phyloP scores from a whole-genome alignment of 2,797 vertebrate genomes.

The Serranus cabrilla region DNA sequence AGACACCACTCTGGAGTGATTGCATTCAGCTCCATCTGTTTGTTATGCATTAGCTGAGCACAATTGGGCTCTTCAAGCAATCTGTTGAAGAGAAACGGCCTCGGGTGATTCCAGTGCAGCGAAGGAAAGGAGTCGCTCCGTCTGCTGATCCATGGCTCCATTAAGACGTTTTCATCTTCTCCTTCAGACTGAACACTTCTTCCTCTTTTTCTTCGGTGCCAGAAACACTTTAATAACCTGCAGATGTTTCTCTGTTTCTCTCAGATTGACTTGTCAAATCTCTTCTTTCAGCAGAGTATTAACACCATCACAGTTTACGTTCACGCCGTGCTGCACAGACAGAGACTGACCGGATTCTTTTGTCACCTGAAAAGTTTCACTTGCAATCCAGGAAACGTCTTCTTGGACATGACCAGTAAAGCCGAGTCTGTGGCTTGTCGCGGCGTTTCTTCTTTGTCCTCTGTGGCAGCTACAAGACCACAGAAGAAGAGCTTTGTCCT shows the following conservation, averaged over 20 bases:
- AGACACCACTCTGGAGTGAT: conserved; percentile 43
- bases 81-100: conserved; percentile 53
- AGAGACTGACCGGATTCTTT: not conserved
- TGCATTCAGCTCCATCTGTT: conserved; percentile 61
- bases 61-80: conserved; percentile 60
- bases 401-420: not conserved
- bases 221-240: conserved; percentile 28
- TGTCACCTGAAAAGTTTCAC: not conserved
- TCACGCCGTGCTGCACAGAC: not conserved
- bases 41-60: conserved; percentile 71
- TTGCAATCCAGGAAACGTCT: not conserved
- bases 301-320: conserved; percentile 11
- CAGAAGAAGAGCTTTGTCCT: not conserved
- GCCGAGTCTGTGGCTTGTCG: not conserved
- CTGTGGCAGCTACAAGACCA: conserved; percentile 24
- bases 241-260: conserved; percentile 12
- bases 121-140: conserved; percentile 14
- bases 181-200: conserved; percentile 14
- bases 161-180: conserved; percentile 48
- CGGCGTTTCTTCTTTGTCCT: conserved; percentile 10
- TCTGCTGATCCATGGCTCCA: conserved; percentile 33
- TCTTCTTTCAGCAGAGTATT: not conserved
- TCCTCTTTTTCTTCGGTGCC: conserved; percentile 10
- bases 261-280: conserved; percentile 40
- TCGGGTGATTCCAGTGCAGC: conserved; percentile 37